Evolutionary conservation across 2,797 vertebrate genomes (phyloP).

Genomic region (Leptoclinus maculatus): DNA sequence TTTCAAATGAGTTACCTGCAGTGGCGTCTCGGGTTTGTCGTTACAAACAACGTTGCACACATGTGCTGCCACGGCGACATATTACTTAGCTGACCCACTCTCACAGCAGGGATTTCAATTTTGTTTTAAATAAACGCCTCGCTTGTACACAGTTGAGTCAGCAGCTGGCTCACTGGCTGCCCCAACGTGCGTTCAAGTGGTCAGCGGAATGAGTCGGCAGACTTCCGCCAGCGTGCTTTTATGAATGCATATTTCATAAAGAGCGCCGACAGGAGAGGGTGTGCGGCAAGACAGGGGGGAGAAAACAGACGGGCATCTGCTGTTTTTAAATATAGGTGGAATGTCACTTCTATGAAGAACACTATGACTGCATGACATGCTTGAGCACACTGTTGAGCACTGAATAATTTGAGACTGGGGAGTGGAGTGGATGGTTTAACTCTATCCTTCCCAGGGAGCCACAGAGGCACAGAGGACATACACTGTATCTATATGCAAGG

Average conservation of each 20-base stretch:
- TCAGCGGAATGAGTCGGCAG: conserved; percentile 20
- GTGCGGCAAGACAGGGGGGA: conserved; percentile 11
- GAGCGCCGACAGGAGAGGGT: conserved; percentile 24
- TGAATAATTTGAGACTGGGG: conserved; percentile 55
- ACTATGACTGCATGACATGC: conserved; percentile 60
- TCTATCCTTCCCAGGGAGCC: background rate
- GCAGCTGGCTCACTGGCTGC: conserved; percentile 32
- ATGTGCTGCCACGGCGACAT: background rate
- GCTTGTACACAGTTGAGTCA: conserved; percentile 35
- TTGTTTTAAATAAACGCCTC: background rate
- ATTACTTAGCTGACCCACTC: conserved; percentile 7
- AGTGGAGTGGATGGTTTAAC: conserved; percentile 44
- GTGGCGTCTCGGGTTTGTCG: background rate
- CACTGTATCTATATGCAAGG: background rate
- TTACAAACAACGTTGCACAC: background rate
- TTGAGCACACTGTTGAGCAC: conserved; percentile 58
- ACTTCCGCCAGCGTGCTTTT: conserved; percentile 21
- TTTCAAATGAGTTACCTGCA: background rate
- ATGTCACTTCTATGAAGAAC: conserved; percentile 69
- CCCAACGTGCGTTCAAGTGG: conserved; percentile 25
- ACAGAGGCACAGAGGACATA: background rate
- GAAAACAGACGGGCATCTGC: conserved; percentile 51
- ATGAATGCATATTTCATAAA: conserved; percentile 71
- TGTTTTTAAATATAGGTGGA: conserved; percentile 58
- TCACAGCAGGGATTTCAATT: background rate